These are phyloP conservation scores for Channa striata DNA, from an alignment of 2,797 vertebrate species.

Conservation along the genomic window DNA sequence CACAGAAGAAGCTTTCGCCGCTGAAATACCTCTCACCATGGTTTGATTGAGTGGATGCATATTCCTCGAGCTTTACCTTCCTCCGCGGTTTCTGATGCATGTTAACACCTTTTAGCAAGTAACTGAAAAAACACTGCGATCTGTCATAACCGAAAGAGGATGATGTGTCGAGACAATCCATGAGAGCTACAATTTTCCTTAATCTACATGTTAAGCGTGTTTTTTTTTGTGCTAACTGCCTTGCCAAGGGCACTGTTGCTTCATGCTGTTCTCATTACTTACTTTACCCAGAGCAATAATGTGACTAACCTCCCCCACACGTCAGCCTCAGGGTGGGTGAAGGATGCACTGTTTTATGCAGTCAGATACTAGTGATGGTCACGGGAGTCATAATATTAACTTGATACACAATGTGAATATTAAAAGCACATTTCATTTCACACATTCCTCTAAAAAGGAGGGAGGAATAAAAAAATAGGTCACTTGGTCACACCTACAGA, in stretches of 20 bases:
- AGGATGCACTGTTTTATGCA: constrained; percentile 3
- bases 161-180: constrained; percentile 24
- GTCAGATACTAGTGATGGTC: constrained; percentile 2
- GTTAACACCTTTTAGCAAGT: constrained; percentile 52
- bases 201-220: constrained; percentile 38
- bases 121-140: constrained; percentile 12
- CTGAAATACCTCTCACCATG: constrained; percentile 18
- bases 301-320: constrained; percentile 32
- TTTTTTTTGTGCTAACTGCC: constrained; percentile 25
- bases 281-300: constrained; percentile 44
- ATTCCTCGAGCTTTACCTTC: constrained; percentile 23
- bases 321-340: constrained; percentile 28
- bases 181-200: constrained; percentile 22
- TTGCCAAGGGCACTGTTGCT: constrained; percentile 20
- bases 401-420: constrained; percentile 1
- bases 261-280: constrained; percentile 56
- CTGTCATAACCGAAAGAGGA: constrained; percentile 25
- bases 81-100: constrained; percentile 15
- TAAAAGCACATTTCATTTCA: constrained; percentile 13
- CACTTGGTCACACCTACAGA: not conserved
- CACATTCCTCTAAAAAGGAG: not conserved
- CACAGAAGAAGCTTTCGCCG: constrained; percentile 29
- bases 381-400: constrained; percentile 22
- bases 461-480: not conserved
- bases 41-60: constrained; percentile 37